Evolutionary conservation across 2,888 invertebrate genomes (phyloP).

Genomic region (Epiblema foenella): DNA sequence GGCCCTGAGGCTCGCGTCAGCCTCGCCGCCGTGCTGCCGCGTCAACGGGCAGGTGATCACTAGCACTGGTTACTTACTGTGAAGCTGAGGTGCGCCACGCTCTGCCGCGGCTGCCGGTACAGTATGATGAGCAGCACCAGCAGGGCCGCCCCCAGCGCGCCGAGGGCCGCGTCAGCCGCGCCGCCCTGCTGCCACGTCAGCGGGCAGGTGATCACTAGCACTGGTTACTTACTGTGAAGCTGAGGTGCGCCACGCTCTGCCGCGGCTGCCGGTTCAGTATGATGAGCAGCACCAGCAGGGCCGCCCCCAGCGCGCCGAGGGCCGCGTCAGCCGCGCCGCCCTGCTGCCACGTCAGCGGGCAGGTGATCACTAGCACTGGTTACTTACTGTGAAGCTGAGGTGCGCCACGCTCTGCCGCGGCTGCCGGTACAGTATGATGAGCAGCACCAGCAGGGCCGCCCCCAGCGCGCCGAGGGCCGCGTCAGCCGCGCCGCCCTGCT

Average conservation of each 20-base stretch:
- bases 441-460: constrained; percentile 79
- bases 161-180: constrained; percentile 71
- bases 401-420: constrained; percentile 84
- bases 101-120: constrained; percentile 88
- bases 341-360: constrained; percentile 68
- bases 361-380: too few species aligned
- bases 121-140: constrained; percentile 85
- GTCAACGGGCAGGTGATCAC: too few species aligned
- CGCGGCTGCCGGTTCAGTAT: constrained; percentile 89
- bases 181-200: too few species aligned
- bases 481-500: constrained; percentile 62
- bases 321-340: constrained; percentile 66
- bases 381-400: constrained; percentile 88
- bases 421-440: constrained; percentile 88
- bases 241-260: constrained; percentile 80
- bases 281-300: constrained; percentile 82
- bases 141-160: constrained; percentile 79
- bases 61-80: constrained; percentile 84
- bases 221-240: constrained; percentile 87
- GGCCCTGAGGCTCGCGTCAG: too few species aligned
- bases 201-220: too few species aligned
- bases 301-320: constrained; percentile 75
- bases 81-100: constrained; percentile 86
- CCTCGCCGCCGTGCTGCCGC: too few species aligned
- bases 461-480: constrained; percentile 77